Base-by-base conservation (phyloP, 2,113 vertebrate species). In the Megaceryle maxima region DNA sequence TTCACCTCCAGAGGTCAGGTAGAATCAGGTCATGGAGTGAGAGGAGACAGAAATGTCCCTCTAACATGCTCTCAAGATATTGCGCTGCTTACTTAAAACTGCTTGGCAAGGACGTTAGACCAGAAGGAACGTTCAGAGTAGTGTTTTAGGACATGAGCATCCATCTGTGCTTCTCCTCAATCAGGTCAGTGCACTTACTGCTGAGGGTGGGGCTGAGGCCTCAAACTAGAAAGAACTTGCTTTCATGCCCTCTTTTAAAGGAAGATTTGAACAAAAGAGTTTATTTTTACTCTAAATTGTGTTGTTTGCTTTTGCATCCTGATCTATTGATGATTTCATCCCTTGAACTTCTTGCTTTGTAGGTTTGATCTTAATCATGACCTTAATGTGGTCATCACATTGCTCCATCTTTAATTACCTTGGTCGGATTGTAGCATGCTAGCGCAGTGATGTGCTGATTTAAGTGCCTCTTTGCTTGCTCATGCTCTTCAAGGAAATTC, bases 401-500 rank as follows among this genome's bases (percentile, higher is more conserved):
- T 94, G 25, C 89, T 74, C 80, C 48, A 11, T 76, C 88, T 87
- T 83, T 93, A 93, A 93, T 94, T 88, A 79, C 44, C 57, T 76
- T 17, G 13, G 57, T 80, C 79, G 90, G 88, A 90, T 11, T 88
- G 29, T 85, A 48, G 70, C 37, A 37, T 83, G 18, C 87, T 85
- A 93, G 51, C 48, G 85, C 85, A 90, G 62, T 68, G 70, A 87
- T 90, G 53, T 90, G 67, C 33, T 95, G 76, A 90, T 90, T 66
- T 91, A 95, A 94, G 78, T 83, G 53, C 62, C 53, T 93, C 81
- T 92, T 59, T 94, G 88, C 90, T 94, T 95, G 67, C 50, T 95
- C 63, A 90, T 90, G 50, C 88, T 93, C 50, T 92, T 83, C 82
- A 83, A 66, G 79, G 83, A 92, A 94, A 92, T 57, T 86, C 7